Evolutionary conservation across 2,888 invertebrate genomes (phyloP), one percentile per base, ranked within the genome.

Genomic region (Sphaerolaimus hirsutus): DNA sequence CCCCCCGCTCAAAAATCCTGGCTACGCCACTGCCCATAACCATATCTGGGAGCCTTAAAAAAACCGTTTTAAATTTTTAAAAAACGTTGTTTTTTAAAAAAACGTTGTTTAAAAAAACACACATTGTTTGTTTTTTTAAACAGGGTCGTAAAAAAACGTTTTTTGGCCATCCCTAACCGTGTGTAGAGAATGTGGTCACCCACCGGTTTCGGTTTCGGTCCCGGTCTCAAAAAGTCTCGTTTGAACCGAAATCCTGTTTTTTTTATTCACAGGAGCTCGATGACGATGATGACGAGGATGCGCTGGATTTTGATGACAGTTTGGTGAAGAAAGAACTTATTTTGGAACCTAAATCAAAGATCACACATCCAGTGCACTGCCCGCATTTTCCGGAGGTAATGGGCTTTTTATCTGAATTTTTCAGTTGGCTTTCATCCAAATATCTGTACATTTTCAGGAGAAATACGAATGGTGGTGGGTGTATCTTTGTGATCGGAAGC

Each of bases 391-490:
- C 97, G 3, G 78, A 79, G 65, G 77, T 79, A n/a, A n/a, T n/a
- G n/a, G n/a, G n/a, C n/a, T n/a, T 32, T 12, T 32, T 12, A 32
- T 12, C 17, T 32, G 32, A 12, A 32, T 32, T 32, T n/a, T n/a
- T 22, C 5, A 7, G 12, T 45, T 23, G 25, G 24, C 7, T 23
- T n/a, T 43, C 10, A 10, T 32, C 32, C 10, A 32, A 32, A 32
- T 17, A 32, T 25, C 4, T 23, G 17, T 27, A 27, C 43, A 27
- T 14, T 58, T 58, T 1, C 55, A 73, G 68, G 79, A 79, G 54
- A 87, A 97, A 65, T 89, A 89, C 65, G 97, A 99, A 68, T 91
- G 81, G 69, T 99, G 97, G 93, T 99, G 93, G 91, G 79, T 91
- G 53, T 97, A 93, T 66, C 79, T 97, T 56, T 82, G 68, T 32